Evolutionary conservation across 2,113 vertebrate genomes (phyloP).

Genomic region (Micronycteris hirsuta): DNA sequence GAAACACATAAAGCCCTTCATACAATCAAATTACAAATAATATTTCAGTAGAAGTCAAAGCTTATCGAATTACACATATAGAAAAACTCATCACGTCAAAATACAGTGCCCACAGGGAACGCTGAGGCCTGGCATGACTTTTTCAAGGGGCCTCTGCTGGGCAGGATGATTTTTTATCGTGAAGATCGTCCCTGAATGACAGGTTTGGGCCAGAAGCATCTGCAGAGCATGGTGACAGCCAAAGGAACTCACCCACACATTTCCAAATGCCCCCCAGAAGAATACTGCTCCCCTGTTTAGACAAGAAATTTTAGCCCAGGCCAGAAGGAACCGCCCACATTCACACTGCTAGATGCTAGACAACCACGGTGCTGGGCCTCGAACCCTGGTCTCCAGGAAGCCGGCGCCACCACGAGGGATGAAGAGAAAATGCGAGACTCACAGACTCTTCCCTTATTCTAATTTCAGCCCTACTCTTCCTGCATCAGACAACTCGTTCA

Average conservation of each 20-base stretch:
- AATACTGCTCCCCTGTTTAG: background rate
- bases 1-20: background rate
- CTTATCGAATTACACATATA: background rate
- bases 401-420: background rate
- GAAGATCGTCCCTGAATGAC: background rate
- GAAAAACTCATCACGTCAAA: background rate
- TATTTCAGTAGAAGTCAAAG: background rate
- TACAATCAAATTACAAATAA: background rate
- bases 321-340: background rate
- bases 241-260: background rate
- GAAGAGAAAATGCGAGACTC: background rate
- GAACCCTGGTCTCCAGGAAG: background rate
- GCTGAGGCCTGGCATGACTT: background rate
- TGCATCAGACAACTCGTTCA: background rate
- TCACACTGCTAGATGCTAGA: background rate
- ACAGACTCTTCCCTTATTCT: background rate
- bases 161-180: background rate
- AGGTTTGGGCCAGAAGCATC: background rate
- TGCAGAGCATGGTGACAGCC: rapidly evolving
- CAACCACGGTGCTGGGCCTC: background rate
- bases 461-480: background rate
- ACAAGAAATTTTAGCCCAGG: background rate
- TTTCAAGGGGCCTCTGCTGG: background rate
- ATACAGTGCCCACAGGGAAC: background rate
- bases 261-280: background rate